phyloP scores from a whole-genome alignment of 1,140 invertebrate species.

The Euglossa dilemma region DNA sequence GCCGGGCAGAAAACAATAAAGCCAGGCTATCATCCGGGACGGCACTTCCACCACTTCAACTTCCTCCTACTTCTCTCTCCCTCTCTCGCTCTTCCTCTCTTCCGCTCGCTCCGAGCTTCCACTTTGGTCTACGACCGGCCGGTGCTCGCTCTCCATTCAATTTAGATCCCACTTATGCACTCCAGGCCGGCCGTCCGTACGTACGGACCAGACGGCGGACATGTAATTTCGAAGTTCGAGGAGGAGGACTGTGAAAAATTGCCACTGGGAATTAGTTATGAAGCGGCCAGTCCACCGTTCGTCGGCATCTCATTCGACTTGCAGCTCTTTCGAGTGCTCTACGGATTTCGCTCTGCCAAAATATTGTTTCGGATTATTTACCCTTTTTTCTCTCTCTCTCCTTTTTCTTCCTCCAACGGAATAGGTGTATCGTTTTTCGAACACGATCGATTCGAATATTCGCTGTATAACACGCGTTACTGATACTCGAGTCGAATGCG shows the following conservation, averaged over 20 bases:
- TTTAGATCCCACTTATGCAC: conserved; percentile 71
- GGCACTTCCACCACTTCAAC: conserved; percentile 68
- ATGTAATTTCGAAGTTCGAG: conserved; percentile 53
- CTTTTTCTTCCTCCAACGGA: neutral
- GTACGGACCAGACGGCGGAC: conserved; percentile 36
- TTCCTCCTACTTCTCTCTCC: conserved; percentile 28
- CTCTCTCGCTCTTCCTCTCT: neutral
- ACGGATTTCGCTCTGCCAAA: conserved; percentile 1
- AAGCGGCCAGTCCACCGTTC: conserved; percentile 19
- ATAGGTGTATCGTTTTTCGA: neutral
- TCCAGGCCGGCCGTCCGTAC: conserved; percentile 28
- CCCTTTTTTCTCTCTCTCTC: neutral
- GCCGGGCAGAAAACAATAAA: conserved; percentile 73
- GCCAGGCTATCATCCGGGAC: conserved; percentile 64
- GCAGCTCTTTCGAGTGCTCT: conserved; percentile 1
- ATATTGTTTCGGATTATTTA: neutral
- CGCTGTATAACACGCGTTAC: too few species aligned
- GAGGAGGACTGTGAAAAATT: conserved; percentile 51
- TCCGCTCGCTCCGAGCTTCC: conserved; percentile 29
- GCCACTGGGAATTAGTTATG: conserved; percentile 46
- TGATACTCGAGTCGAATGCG: too few species aligned
- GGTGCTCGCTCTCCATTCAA: conserved; percentile 70
- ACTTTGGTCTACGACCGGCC: conserved; percentile 53
- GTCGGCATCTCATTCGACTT: neutral
- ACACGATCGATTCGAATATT: too few species aligned